These are phyloP conservation scores for Anarhynchus alexandrinus DNA, from an alignment of 2,113 vertebrate genomes.

Conservation along the genomic window DNA sequence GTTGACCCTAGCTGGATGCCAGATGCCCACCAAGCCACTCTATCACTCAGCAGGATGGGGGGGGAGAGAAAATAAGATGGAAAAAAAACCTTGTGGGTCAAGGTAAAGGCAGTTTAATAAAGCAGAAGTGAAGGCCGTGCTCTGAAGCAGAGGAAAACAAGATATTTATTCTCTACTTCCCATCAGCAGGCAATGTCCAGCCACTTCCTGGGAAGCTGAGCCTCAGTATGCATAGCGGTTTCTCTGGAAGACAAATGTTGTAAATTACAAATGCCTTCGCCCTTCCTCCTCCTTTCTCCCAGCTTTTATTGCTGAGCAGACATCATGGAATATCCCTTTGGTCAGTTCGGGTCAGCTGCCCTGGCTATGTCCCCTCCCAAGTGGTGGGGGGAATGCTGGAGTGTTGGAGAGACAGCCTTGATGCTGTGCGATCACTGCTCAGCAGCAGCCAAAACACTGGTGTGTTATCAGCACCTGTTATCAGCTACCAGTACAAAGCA, in stretches of 20 bases:
- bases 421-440: no score
- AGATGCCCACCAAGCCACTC: not conserved
- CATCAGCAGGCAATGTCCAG: not conserved
- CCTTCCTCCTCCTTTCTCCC: not conserved
- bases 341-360: not conserved
- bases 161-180: not conserved
- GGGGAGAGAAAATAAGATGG: not conserved
- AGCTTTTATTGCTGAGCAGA: not conserved
- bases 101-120: not conserved
- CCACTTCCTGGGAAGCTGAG: not conserved
- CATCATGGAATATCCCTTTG: not conserved
- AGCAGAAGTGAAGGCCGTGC: not conserved
- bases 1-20: not conserved
- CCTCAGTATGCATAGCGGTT: not conserved
- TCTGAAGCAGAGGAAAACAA: not conserved
- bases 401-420: not conserved
- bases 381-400: not conserved
- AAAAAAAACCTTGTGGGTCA: not conserved
- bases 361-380: not conserved
- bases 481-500: not conserved
- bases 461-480: not conserved
- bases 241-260: not conserved
- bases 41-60: not conserved
- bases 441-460: not conserved
- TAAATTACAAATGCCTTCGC: not conserved